Conservation (phyloP, 2,888 invertebrate species). For the Cylindroiulus punctatus region DNA sequence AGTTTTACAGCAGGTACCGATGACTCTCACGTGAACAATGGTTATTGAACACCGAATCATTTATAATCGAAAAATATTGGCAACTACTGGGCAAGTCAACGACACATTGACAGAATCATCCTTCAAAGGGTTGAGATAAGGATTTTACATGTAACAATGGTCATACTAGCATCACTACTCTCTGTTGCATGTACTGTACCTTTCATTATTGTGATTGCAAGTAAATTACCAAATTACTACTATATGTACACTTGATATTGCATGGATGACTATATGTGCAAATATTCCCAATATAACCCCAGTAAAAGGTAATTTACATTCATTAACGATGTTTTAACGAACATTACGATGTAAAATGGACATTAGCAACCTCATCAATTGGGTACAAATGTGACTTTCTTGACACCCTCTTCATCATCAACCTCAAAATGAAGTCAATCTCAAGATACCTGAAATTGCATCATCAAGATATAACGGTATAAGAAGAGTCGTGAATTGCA, state of each 20-base stretch:
- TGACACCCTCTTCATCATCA: not conserved
- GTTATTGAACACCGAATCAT: not conserved
- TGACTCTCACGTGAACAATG: conserved; percentile 17
- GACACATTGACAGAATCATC: not conserved
- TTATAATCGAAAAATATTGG: not conserved
- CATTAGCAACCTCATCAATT: not conserved
- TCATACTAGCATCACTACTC: not conserved
- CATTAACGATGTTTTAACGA: too few species aligned
- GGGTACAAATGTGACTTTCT: not conserved
- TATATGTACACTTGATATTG: too few species aligned
- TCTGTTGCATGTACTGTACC: not conserved
- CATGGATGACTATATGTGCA: too few species aligned
- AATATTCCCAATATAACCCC: too few species aligned
- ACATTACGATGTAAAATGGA: too few species aligned
- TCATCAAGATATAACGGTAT: too few species aligned
- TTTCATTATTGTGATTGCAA: too few species aligned
- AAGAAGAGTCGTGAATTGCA: not conserved
- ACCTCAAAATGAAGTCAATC: too few species aligned
- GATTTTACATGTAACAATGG: too few species aligned
- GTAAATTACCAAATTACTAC: too few species aligned
- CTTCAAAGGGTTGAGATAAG: not conserved
- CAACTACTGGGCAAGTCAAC: not conserved
- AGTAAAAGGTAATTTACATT: too few species aligned
- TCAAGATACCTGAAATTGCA: too few species aligned
- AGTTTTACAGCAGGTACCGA: conserved; percentile 6